Percentiles rank a stretch among this genome's conserved stretches.
phyloP scores from a whole-genome alignment of 2,888 invertebrate genomes.

The Heliconius cydno region DNA sequence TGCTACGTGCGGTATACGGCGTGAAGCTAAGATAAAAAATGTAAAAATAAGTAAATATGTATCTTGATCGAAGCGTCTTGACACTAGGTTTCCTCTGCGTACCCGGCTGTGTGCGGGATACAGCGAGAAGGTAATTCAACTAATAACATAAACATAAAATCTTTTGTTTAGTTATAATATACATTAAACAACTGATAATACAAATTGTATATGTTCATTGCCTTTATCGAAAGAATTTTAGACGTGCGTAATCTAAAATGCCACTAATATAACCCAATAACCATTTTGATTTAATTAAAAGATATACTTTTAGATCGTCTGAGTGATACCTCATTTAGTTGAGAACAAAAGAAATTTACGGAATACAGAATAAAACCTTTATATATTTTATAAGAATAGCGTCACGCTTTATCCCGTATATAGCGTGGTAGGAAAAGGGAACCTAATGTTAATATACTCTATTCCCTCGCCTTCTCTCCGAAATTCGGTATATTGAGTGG shows the following conservation, averaged over 20 bases:
- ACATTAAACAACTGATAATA: background rate
- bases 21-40: too few species aligned
- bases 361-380: background rate
- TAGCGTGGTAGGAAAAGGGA: background rate
- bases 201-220: background rate
- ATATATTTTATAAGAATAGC: background rate
- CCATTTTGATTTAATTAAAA: slow-evolving; percentile 6
- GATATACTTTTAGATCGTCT: slow-evolving; percentile 3
- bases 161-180: background rate
- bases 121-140: background rate
- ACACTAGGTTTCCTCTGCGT: too few species aligned
- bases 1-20: too few species aligned
- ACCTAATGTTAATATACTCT: background rate
- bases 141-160: background rate
- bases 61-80: too few species aligned
- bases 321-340: slow-evolving; percentile 1
- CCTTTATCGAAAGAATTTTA: background rate
- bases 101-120: background rate
- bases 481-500: background rate
- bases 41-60: too few species aligned
- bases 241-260: background rate
- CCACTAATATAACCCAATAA: background rate
- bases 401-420: background rate
- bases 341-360: background rate
- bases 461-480: background rate